A percentile compares a stretch with the other conserved stretches of the same genome.
phyloP scores from a whole-genome alignment of 2,113 vertebrate species.

The Triplophysa tibetana region DNA sequence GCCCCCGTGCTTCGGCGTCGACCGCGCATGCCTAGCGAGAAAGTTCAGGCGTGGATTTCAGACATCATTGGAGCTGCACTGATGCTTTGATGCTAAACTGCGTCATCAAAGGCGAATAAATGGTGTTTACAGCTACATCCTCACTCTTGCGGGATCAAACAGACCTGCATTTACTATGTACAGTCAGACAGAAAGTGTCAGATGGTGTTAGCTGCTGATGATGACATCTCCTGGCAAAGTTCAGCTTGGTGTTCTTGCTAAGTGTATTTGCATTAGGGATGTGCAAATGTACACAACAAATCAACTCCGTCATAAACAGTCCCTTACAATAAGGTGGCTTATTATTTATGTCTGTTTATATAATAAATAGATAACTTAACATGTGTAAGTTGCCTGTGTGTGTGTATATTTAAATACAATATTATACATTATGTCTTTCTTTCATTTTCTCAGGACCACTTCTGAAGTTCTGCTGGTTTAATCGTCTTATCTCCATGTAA shows the following conservation, averaged over 20 bases:
- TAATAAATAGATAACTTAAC: too few species aligned
- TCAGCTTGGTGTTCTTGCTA: neutral
- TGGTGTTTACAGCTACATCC: conserved; percentile 40
- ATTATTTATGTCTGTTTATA: too few species aligned
- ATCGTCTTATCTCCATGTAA: conserved; percentile 71
- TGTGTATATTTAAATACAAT: too few species aligned
- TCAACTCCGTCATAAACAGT: too few species aligned
- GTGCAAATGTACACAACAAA: too few species aligned
- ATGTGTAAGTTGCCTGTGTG: too few species aligned
- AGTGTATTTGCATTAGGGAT: too few species aligned
- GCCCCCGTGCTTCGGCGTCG: conserved; percentile 7
- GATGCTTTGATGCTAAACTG: conserved; percentile 45
- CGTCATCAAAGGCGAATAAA: conserved; percentile 49
- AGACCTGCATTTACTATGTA: conserved; percentile 18
- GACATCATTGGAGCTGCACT: conserved; percentile 33
- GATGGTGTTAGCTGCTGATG: neutral
- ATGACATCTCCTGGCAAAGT: conserved; percentile 18
- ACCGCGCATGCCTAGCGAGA: conserved; percentile 3
- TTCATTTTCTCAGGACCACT: conserved; percentile 62
- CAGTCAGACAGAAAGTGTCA: conserved; percentile 26
- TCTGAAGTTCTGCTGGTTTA: conserved; percentile 68
- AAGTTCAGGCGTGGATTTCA: conserved; percentile 17
- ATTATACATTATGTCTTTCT: neutral
- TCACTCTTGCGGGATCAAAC: conserved; percentile 26
- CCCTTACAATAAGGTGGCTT: too few species aligned